A percentile compares a stretch with the other conserved stretches of the same genome.
Evolutionary conservation across 2,797 vertebrate genomes (phyloP).

Genomic region (Oreortyx pictus): DNA sequence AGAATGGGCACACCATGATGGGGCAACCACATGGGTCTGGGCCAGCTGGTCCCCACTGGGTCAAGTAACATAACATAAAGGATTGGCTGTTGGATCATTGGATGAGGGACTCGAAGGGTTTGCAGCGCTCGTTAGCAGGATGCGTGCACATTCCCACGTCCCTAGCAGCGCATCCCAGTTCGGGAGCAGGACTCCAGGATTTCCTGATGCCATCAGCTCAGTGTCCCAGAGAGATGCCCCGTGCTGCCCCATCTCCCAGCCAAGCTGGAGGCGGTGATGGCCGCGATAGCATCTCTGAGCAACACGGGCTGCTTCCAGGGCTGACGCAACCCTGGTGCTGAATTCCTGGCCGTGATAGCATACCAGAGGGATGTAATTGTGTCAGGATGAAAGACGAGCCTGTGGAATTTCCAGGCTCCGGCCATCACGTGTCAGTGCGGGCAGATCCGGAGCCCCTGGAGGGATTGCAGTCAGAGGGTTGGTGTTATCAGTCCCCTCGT

Average conservation of each 20-base stretch:
- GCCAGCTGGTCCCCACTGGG: not conserved
- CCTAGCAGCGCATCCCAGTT: not conserved
- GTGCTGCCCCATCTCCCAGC: not conserved
- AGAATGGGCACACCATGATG: accelerated
- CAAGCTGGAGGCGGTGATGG: not conserved
- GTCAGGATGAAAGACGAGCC: not conserved
- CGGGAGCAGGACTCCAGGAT: not conserved
- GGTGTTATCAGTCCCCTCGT: accelerated
- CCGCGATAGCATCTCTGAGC: not conserved
- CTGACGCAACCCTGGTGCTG: not conserved
- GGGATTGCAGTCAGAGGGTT: not conserved
- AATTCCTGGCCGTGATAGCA: not conserved
- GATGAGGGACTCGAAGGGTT: not conserved
- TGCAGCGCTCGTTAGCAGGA: not conserved
- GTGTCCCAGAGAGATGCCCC: accelerated
- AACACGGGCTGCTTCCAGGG: not conserved
- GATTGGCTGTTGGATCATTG: accelerated
- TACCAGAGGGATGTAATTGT: not conserved
- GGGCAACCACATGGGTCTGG: not conserved
- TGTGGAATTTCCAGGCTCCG: not conserved
- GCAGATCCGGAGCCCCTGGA: accelerated
- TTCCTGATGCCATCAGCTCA: not conserved
- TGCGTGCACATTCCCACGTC: accelerated
- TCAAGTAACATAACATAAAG: not conserved
- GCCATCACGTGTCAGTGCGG: accelerated